Evolutionary conservation across 2,113 vertebrate species (phyloP).

Genomic region (Desmodus rotundus): DNA sequence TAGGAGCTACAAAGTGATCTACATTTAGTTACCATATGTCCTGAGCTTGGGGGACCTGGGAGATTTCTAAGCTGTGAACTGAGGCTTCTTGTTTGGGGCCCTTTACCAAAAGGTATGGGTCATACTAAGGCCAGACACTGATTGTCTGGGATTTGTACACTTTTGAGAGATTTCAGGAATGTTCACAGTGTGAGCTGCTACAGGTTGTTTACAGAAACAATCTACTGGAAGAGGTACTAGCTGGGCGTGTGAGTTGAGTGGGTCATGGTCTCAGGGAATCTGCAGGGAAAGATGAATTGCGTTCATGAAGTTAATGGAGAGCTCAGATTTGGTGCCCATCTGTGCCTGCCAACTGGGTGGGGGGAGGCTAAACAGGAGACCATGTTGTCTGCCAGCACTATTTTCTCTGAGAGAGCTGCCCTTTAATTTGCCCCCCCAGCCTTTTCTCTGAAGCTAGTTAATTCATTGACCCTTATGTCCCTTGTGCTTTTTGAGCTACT

Average conservation of each 20-base stretch:
- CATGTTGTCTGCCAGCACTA: neutral
- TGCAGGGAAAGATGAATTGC: too few relatives aligned
- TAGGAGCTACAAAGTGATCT: neutral
- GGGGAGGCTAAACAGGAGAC: too few relatives aligned
- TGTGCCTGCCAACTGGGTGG: neutral
- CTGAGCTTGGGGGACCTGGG: neutral
- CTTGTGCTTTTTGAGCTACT: neutral
- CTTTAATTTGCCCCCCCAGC: neutral
- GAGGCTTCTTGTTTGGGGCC: neutral
- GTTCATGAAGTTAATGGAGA: neutral
- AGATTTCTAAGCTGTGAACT: neutral
- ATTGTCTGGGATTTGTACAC: neutral
- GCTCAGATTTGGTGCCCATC: neutral
- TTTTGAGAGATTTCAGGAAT: neutral
- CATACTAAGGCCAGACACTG: neutral
- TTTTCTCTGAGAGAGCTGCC: neutral
- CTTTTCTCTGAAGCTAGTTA: neutral
- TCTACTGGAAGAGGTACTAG: neutral
- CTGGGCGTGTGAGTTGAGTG: neutral
- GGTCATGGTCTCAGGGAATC: neutral
- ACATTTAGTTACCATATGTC: neutral
- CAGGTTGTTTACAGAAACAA: neutral
- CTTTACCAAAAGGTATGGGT: neutral
- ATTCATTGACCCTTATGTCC: neutral
- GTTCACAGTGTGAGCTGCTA: neutral